These are phyloP conservation scores for Theonella swinhoei DNA, from an alignment of 37 sponge, comb jelly and placozoan species.

Conservation along the genomic window DNA sequence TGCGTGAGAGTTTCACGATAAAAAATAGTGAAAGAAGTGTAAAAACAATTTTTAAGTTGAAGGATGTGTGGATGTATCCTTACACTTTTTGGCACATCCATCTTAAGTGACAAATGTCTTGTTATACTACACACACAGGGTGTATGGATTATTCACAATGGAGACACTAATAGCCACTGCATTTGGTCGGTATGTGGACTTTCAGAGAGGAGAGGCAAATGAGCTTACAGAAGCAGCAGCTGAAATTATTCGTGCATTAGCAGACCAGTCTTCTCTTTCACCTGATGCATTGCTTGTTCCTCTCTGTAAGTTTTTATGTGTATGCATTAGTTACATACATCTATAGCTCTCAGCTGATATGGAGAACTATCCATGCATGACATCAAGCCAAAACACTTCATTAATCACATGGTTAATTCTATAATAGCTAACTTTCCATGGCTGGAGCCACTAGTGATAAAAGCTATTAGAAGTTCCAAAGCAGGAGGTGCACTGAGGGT, in stretches of 20 bases:
- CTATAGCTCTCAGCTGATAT: too few relatives aligned
- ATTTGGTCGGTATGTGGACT: constrained; percentile 50
- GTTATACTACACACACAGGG: background rate
- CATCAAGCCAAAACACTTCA: too few relatives aligned
- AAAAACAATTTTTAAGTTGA: too few relatives aligned
- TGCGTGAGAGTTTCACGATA: too few relatives aligned
- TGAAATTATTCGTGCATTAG: background rate
- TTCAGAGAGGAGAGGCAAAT: constrained; percentile 49
- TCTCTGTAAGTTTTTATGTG: background rate
- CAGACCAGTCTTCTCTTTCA: background rate
- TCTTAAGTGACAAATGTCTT: background rate
- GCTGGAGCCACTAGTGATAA: background rate
- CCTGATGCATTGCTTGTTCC: background rate
- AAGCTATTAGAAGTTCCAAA: too few relatives aligned
- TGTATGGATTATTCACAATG: constrained; percentile 48
- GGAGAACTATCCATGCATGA: too few relatives aligned
- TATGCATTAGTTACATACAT: too few relatives aligned
- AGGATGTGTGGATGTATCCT: too few relatives aligned
- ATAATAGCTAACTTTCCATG: constrained; percentile 8
- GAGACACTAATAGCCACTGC: constrained; percentile 72
- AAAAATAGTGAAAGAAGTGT: too few relatives aligned
- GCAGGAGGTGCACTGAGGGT: background rate
- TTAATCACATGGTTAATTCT: too few relatives aligned
- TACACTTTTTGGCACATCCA: too few relatives aligned
- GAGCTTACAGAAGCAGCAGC: constrained; percentile 42